Base-by-base conservation (phyloP, 2,888 invertebrate species). In the Philonicus albiceps region DNA sequence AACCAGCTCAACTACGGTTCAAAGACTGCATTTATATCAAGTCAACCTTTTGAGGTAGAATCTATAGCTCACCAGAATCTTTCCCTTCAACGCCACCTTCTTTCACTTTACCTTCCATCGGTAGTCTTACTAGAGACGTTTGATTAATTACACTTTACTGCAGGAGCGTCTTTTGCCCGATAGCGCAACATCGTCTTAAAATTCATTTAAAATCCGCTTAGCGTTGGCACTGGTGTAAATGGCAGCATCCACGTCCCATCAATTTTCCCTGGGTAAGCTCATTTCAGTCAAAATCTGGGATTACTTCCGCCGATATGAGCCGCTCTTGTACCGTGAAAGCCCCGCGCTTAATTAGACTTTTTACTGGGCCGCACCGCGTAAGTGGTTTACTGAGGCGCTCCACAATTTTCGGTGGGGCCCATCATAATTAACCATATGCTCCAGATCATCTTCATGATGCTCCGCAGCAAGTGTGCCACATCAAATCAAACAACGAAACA, bases 121-220 rank as follows among this genome's bases (percentile, higher is more conserved):
- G 34, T 43, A 37, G 2, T 76, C 40, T 22, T 11, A 34, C 19
- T 11, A 5, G 13, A 76, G 76, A 76, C 34, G 19, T 40, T 76
- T 76, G 76, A 76, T 76, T 76, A 76, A 76, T 37, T 37, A 37
- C 76, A 40, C 34, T 19, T 74, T 30, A 3, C 74, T 27, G n/a
- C 34, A 74, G 31, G 7, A 74, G 31, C 74, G 16, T 31, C 34
- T 34, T 34, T 37, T 1, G 5, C 3, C 16, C 34, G 75, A 37
- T 34, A 75, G 75, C 19, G 16, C 34, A 76, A 40, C 22, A 76
- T 76, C 37, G 43, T 76, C 76, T 76, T 37, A 76, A 49, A 76
- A 76, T 40, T 76, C 40, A 76, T 40, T 76, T 76, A 76, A 76
- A 76, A 76, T 74, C 76, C 76, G 76, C 40, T 76, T 76, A 76